A percentile compares a stretch with the other conserved stretches of the same genome.
Conservation (phyloP, 2,888 invertebrate species). For the Plutella xylostella region DNA sequence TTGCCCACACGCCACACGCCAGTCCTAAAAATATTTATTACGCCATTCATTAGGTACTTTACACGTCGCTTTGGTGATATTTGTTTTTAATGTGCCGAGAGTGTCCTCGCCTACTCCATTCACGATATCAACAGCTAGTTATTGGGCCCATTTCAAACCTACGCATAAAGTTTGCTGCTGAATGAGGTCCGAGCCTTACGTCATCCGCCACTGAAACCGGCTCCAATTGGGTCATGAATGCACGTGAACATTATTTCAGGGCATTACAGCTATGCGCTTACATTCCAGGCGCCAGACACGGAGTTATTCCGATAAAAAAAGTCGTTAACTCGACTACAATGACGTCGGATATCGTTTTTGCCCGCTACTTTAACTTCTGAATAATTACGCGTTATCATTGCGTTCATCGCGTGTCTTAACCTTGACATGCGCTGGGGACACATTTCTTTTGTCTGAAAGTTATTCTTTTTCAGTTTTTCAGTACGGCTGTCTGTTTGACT, state of each 20-base stretch:
- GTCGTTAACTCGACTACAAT: too few relatives aligned
- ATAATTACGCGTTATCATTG: too few relatives aligned
- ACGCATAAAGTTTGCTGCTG: slow-evolving; percentile 25
- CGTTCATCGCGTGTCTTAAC: too few relatives aligned
- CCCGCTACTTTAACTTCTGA: too few relatives aligned
- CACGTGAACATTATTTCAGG: slow-evolving; percentile 45
- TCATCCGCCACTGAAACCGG: slow-evolving; percentile 38
- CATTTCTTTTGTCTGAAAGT: too few relatives aligned
- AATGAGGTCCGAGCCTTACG: slow-evolving; percentile 36
- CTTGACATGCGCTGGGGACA: too few relatives aligned
- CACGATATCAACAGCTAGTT: background rate
- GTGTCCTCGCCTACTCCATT: background rate
- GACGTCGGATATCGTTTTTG: too few relatives aligned
- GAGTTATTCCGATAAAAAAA: too few relatives aligned
- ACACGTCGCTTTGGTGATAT: slow-evolving; percentile 1
- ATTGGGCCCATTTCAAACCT: slow-evolving; percentile 19
- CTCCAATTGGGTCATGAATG: slow-evolving; percentile 57
- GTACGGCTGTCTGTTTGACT: too few relatives aligned
- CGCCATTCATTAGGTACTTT: slow-evolving; percentile 29
- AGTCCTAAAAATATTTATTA: slow-evolving; percentile 42
- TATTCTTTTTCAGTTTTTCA: too few relatives aligned
- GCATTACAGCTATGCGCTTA: too few relatives aligned
- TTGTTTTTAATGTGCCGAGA: slow-evolving; percentile 2
- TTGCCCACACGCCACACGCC: slow-evolving; percentile 36
- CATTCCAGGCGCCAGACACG: too few relatives aligned